Evolutionary conservation across 2,797 vertebrate genomes (phyloP).

Genomic region (Salarias fasciatus): DNA sequence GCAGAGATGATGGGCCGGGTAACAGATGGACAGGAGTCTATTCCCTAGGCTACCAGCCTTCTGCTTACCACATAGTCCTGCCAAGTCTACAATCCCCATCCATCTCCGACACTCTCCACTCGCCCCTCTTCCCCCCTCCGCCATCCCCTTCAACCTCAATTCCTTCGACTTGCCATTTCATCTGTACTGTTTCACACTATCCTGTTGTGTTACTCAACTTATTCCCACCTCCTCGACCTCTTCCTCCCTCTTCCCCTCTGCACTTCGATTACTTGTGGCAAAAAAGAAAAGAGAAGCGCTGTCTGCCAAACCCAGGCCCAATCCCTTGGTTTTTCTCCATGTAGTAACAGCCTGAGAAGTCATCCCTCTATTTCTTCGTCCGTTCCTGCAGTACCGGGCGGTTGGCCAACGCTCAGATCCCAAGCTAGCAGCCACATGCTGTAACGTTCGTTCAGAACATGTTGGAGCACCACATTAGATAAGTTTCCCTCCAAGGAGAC

Average conservation of each 20-base stretch:
- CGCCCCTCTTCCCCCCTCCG: neutral
- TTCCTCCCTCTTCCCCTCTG: slow-evolving; percentile 19
- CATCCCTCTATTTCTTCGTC: slow-evolving; percentile 53
- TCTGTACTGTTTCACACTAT: slow-evolving; percentile 61
- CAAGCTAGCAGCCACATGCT: slow-evolving; percentile 54
- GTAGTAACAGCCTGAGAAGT: slow-evolving; percentile 56
- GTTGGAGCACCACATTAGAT: slow-evolving; percentile 52
- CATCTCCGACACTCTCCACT: slow-evolving; percentile 46
- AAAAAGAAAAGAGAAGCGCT: slow-evolving; percentile 34
- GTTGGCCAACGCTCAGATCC: slow-evolving; percentile 58
- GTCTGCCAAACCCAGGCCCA: slow-evolving; percentile 65
- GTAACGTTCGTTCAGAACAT: slow-evolving; percentile 54
- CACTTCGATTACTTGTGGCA: slow-evolving; percentile 53
- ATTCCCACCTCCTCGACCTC: slow-evolving; percentile 37
- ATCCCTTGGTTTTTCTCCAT: slow-evolving; percentile 70
- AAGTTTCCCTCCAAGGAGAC: slow-evolving; percentile 50
- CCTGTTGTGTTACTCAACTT: slow-evolving; percentile 48
- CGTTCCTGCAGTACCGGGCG: slow-evolving; percentile 59
- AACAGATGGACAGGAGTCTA: slow-evolving; percentile 83
- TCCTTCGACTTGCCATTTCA: slow-evolving; percentile 52
- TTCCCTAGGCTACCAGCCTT: slow-evolving; percentile 79
- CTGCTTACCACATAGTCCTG: slow-evolving; percentile 71
- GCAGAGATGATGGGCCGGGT: slow-evolving; percentile 68
- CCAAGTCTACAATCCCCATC: slow-evolving; percentile 72
- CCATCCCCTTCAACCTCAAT: slow-evolving; percentile 20